phyloP scores from a whole-genome alignment of 2,113 vertebrate genomes.

The Pelmatolapia mariae region DNA sequence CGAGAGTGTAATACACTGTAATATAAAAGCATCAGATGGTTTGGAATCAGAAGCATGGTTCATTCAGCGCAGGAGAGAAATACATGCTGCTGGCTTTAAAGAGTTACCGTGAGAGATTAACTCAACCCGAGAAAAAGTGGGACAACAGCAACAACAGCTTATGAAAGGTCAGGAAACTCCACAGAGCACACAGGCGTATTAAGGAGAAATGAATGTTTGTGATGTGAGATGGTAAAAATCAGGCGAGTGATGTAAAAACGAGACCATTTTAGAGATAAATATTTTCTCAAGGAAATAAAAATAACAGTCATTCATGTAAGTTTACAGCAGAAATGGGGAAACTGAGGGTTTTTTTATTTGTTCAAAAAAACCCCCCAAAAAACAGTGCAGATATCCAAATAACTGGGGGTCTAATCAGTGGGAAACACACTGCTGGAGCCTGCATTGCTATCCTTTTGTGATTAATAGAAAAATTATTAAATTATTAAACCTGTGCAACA shows the following conservation, averaged over 20 bases:
- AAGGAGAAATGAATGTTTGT: not conserved
- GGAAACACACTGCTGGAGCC: not conserved
- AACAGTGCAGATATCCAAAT: not conserved
- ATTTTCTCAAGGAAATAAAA: not conserved
- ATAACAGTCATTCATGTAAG: not conserved
- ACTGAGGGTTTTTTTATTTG: accelerated
- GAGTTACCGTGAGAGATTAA: constrained; percentile 55
- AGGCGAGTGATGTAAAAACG: not conserved
- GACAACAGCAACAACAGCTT: constrained; percentile 40
- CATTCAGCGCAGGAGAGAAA: not conserved
- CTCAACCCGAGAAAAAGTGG: constrained; percentile 32
- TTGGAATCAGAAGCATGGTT: not conserved
- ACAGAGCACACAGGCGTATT: not conserved
- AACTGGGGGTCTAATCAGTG: not conserved
- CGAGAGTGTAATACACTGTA: not conserved
- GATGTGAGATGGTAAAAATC: not conserved
- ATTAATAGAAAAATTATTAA: accelerated
- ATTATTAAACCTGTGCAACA: not conserved
- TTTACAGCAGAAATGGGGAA: not conserved
- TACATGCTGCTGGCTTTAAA: constrained; percentile 12
- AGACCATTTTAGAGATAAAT: not conserved
- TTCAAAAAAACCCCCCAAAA: not conserved
- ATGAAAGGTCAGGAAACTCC: constrained; percentile 23
- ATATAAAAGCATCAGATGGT: not conserved
- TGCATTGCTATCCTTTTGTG: not conserved